Conservation (phyloP, 2,888 invertebrate species). For the Acronicta leporina region DNA sequence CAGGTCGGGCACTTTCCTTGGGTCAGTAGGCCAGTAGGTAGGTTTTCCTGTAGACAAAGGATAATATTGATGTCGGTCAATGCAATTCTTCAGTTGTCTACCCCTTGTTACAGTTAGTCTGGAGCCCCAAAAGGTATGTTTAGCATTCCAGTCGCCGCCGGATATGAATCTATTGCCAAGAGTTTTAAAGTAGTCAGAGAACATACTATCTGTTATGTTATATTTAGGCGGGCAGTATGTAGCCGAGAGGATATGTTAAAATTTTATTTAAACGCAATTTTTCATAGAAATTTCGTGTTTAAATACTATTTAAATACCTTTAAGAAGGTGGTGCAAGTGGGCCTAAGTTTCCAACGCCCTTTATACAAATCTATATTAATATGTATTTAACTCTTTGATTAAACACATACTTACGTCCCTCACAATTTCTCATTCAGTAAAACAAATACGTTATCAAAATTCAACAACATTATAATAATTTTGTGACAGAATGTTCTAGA, state of each 20-base stretch:
- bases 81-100: neutral
- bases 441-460: conserved; percentile 21
- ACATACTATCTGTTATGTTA: neutral
- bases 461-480: conserved; percentile 31
- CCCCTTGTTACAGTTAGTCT: neutral
- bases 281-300: too few relatives aligned
- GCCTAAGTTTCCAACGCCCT: too few relatives aligned
- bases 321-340: too few relatives aligned
- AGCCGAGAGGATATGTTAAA: neutral
- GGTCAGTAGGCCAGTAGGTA: neutral
- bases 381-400: too few relatives aligned
- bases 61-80: neutral
- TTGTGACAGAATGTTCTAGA: conserved; percentile 45
- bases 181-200: neutral
- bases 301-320: too few relatives aligned
- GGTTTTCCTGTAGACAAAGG: neutral
- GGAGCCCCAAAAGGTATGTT: neutral
- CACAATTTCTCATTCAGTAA: conserved; percentile 25
- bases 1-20: neutral
- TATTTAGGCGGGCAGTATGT: neutral
- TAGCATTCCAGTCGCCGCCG: neutral
- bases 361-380: too few relatives aligned
- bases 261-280: too few relatives aligned
- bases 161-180: neutral
- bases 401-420: neutral